These are phyloP conservation scores for Ceraclea dissimilis DNA, from an alignment of 2,888 invertebrate species.

Conservation along the genomic window DNA sequence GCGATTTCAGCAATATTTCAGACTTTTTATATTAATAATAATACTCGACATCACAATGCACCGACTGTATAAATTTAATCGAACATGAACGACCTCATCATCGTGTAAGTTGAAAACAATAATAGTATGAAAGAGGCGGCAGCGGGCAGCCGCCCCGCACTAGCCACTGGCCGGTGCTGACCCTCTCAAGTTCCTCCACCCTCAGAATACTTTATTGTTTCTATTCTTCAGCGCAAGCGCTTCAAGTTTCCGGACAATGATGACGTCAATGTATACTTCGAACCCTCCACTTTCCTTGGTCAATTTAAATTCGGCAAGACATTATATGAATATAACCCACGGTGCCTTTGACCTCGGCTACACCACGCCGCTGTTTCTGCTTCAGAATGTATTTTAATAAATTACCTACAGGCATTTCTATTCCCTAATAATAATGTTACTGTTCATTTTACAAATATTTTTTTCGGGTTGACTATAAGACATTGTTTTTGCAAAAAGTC, in stretches of 20 bases:
- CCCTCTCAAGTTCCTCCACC: conserved; percentile 9
- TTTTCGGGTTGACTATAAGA: too few species aligned
- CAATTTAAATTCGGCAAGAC: not conserved
- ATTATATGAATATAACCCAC: not conserved
- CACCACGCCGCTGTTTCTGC: conserved; percentile 9
- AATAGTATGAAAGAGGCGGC: conserved; percentile 6
- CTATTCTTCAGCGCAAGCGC: conserved; percentile 19
- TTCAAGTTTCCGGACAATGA: conserved; percentile 8
- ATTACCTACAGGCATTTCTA: too few species aligned
- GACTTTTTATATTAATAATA: too few species aligned
- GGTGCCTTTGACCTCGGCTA: conserved; percentile 15
- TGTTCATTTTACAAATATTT: too few species aligned
- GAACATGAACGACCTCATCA: too few species aligned
- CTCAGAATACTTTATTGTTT: not conserved
- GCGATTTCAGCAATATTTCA: too few species aligned
- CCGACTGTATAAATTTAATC: too few species aligned
- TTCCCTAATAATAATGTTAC: too few species aligned
- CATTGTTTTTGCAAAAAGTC: too few species aligned
- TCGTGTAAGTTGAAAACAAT: too few species aligned
- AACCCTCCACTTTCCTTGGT: conserved; percentile 10
- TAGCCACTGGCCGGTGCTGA: conserved; percentile 21
- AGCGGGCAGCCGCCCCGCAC: conserved; percentile 19
- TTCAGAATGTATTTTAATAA: too few species aligned
- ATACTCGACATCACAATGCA: too few species aligned
- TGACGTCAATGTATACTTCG: conserved; percentile 12